These are phyloP conservation scores for Lochmaea crataegi DNA, from an alignment of 2,888 invertebrate species.

Conservation along the genomic window DNA sequence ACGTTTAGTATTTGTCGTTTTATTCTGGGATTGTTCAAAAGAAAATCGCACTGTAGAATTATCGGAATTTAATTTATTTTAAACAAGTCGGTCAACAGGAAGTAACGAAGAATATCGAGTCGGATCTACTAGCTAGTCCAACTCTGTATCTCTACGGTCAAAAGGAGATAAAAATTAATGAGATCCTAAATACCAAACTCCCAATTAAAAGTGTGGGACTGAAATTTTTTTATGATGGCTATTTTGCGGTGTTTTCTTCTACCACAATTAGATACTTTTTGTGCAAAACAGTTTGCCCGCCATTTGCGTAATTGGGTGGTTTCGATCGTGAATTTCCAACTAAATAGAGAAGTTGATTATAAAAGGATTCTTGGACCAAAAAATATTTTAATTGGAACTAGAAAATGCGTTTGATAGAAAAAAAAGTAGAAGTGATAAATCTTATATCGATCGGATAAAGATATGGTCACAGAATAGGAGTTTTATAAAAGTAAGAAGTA, in stretches of 20 bases:
- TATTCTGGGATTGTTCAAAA: too few relatives aligned
- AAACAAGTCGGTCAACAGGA: neutral
- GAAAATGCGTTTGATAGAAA: neutral
- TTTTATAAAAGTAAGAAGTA: neutral
- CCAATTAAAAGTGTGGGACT: slow-evolving; percentile 58
- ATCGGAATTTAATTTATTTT: neutral
- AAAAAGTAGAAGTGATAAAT: slow-evolving; percentile 10
- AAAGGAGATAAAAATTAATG: slow-evolving; percentile 61
- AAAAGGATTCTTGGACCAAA: neutral
- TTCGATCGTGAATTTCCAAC: slow-evolving; percentile 15
- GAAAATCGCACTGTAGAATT: too few relatives aligned
- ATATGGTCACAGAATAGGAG: neutral
- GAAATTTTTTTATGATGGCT: slow-evolving; percentile 12
- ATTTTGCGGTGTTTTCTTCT: slow-evolving; percentile 17
- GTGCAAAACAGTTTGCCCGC: slow-evolving; percentile 10
- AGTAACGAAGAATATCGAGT: neutral
- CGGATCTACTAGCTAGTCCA: slow-evolving; percentile 10
- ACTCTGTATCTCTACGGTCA: slow-evolving; percentile 24
- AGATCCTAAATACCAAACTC: slow-evolving; percentile 55
- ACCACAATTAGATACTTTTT: slow-evolving; percentile 24
- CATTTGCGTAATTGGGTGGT: slow-evolving; percentile 22
- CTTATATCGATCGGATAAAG: neutral
- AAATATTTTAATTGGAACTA: slow-evolving; percentile 25
- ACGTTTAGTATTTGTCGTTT: too few relatives aligned
- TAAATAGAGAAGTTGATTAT: slow-evolving; percentile 3